A percentile compares a stretch with the other conserved stretches of the same genome.
Conservation (phyloP, 2,113 vertebrate genomes). For the Gila orcuttii region DNA sequence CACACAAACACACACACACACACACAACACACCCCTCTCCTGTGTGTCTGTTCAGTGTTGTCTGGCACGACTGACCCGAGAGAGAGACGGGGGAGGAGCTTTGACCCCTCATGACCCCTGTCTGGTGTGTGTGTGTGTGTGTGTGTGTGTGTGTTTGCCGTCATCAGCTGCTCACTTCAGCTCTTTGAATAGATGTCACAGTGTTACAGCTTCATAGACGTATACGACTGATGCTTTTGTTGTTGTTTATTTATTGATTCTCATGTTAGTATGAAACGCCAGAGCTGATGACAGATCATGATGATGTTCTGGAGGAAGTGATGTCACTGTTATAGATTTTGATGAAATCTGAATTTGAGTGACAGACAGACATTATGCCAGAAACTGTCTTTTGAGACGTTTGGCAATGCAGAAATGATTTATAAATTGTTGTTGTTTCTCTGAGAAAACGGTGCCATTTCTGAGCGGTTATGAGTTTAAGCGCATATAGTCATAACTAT, state of each 20-base stretch:
- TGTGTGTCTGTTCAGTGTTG: constrained; percentile 8
- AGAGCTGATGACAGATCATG: background rate
- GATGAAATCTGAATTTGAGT: no score
- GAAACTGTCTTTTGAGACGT: no score
- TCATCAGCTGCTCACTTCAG: background rate
- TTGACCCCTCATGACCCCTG: background rate
- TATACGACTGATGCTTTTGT: background rate
- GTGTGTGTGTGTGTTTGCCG: background rate
- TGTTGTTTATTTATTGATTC: background rate
- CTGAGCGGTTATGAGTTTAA: no score
- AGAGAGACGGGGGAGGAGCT: background rate
- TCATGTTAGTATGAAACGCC: background rate
- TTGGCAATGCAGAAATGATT: no score
- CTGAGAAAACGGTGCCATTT: no score
- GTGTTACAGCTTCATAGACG: background rate
- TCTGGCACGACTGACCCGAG: constrained; percentile 30
- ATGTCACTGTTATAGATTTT: no score
- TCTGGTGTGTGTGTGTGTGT: background rate
- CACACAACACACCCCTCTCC: background rate
- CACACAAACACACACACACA: background rate
- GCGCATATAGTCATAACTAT: no score
- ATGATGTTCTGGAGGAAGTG: no score
- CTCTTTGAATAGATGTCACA: background rate
- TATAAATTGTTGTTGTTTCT: no score
- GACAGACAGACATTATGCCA: no score